A percentile compares a stretch with the other conserved stretches of the same genome.
These are phyloP conservation scores for Eudasyphora cyanicolor DNA, from an alignment of 2,888 invertebrate species.

Conservation along the genomic window DNA sequence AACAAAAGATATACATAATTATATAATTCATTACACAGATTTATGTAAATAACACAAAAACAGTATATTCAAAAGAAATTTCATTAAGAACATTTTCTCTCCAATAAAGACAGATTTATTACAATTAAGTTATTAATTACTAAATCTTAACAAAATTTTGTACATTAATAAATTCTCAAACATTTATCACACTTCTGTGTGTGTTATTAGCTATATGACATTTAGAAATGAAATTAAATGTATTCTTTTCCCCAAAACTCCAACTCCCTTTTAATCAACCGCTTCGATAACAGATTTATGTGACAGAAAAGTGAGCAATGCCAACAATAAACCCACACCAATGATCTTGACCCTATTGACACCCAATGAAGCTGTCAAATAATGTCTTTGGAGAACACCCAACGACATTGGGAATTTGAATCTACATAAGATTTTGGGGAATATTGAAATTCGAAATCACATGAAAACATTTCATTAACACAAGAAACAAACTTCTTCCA, in stretches of 20 bases:
- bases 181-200: constrained; percentile 1
- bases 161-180: background rate
- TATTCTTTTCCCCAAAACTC: background rate
- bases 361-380: constrained; percentile 61
- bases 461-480: constrained; percentile 18
- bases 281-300: constrained; percentile 52
- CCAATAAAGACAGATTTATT: background rate
- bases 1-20: too few relatives aligned
- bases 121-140: background rate
- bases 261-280: constrained; percentile 28
- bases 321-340: constrained; percentile 46
- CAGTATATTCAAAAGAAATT: background rate
- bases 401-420: too few relatives aligned
- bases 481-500: background rate
- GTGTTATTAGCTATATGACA: background rate
- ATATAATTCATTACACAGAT: too few relatives aligned
- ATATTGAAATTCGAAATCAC: background rate
- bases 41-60: background rate
- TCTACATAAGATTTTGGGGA: background rate
- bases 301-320: background rate
- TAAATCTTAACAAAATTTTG: background rate
- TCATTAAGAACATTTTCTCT: background rate
- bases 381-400: constrained; percentile 3
- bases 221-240: background rate
- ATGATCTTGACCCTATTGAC: constrained; percentile 53